Evolutionary conservation across 2,113 vertebrate genomes (phyloP).

Genomic region (Taurulus bubalis): DNA sequence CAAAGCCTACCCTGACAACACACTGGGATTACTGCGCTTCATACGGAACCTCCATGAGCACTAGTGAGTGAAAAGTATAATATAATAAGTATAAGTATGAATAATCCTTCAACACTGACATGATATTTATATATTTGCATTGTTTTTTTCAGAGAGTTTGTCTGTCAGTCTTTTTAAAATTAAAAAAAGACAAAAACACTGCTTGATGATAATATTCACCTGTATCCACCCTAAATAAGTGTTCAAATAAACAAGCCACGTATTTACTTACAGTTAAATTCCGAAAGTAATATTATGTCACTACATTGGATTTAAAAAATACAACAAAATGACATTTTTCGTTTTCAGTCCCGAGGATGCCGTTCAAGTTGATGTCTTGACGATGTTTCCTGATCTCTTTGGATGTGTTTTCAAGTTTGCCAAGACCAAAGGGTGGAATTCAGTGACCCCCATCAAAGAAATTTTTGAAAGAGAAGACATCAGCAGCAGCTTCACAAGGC

Average conservation of each 20-base stretch:
- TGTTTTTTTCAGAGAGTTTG: too few relatives aligned
- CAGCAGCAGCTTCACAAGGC: background rate
- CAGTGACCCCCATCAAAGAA: constrained; percentile 38
- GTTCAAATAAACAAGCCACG: too few relatives aligned
- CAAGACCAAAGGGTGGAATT: constrained; percentile 64
- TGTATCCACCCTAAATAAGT: too few relatives aligned
- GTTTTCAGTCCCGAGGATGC: constrained; percentile 45
- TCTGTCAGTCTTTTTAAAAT: too few relatives aligned
- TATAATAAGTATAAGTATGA: too few relatives aligned
- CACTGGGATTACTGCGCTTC: constrained; percentile 66
- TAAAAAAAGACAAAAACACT: too few relatives aligned
- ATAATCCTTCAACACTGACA: background rate
- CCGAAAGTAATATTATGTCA: too few relatives aligned
- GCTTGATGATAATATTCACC: too few relatives aligned
- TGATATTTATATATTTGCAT: background rate
- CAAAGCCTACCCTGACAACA: constrained; percentile 53
- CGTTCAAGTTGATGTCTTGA: constrained; percentile 27
- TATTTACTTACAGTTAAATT: too few relatives aligned
- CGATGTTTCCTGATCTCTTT: constrained; percentile 69
- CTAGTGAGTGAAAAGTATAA: constrained; percentile 67
- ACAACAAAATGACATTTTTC: background rate
- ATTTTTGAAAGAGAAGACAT: constrained; percentile 41
- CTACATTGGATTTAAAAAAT: too few relatives aligned
- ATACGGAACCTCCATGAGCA: constrained; percentile 67
- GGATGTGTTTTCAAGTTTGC: constrained; percentile 62